Evolutionary conservation across 2,797 vertebrate genomes (phyloP), one percentile per base, ranked within the genome.

Genomic region (Argya squamiceps): DNA sequence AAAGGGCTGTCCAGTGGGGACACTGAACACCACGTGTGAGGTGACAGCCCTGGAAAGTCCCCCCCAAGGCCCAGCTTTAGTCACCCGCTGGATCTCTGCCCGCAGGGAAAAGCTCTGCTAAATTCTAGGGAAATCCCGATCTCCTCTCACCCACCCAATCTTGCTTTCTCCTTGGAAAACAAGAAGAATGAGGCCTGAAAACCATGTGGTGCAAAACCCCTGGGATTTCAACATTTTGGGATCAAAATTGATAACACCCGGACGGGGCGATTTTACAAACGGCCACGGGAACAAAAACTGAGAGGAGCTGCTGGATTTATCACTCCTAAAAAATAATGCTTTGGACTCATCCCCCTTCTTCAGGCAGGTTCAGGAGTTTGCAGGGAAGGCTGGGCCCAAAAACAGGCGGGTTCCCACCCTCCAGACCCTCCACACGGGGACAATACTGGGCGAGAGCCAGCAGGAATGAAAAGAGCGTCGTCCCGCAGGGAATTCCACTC

Each of bases 61-160:
- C 92, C 14, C n/a, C n/a, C 6, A 2, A 6, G 4, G 78, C n/a
- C 64, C 9, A 59, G 70, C 67, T 75, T 82, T 19, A 67, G 47
- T 84, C 67, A 52, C 24, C n/a, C 64, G 0, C 70, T 79, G 93
- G 95, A 93, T 43, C 36, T 8, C 1, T 60, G 93, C 94, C 94
- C 1, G 0, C 4, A 11, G 75, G 82, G 69, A 89, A 92, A 53
- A 43, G 64, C 69, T 68, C 8, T 1, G 18, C 58, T 60, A 36
- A 94, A 95, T 94, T 96, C 64, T 91, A 96, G 96, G 95, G 95
- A 92, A 95, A 94, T 80, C 92, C 94, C 96, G 20, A 36, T 24
- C 26, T 69, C 26, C 86, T 53, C 52, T 23, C 62, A 36, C 21
- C 37, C 34, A 3, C 4, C 43, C 43, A 11, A 19, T 21, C 43